A percentile compares a stretch with the other conserved stretches of the same genome.
These are phyloP conservation scores for Drymodes brunneopygia DNA, from an alignment of 2,113 vertebrate species.

Conservation along the genomic window DNA sequence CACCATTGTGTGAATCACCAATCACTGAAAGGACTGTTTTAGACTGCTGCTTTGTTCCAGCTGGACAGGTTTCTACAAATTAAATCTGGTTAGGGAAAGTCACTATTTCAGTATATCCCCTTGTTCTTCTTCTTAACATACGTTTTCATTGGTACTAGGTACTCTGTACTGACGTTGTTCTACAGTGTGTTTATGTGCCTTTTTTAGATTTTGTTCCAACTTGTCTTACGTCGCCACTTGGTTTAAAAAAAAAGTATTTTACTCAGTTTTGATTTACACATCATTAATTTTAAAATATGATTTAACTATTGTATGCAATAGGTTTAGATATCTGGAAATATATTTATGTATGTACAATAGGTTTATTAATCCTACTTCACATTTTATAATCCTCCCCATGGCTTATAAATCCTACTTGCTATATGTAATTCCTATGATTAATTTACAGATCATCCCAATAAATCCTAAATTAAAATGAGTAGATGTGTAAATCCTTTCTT, in stretches of 20 bases:
- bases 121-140: neutral
- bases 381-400: neutral
- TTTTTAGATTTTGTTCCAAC: neutral
- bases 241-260: neutral
- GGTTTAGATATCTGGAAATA: neutral
- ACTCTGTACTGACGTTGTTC: neutral
- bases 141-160: neutral
- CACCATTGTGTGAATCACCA: rapidly evolving
- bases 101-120: neutral
- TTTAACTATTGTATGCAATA: neutral
- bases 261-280: neutral
- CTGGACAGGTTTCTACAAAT: neutral
- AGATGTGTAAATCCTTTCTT: conserved; percentile 3
- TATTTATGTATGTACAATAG: neutral
- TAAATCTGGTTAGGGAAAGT: neutral
- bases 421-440: conserved; percentile 17
- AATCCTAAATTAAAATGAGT: conserved; percentile 10
- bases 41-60: neutral
- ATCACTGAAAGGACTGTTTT: neutral
- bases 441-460: conserved; percentile 1
- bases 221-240: neutral
- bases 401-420: neutral
- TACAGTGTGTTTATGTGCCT: neutral
- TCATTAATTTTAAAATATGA: neutral
- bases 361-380: neutral